Evolutionary conservation across 2,113 vertebrate genomes (phyloP).

Genomic region (Gobius niger): DNA sequence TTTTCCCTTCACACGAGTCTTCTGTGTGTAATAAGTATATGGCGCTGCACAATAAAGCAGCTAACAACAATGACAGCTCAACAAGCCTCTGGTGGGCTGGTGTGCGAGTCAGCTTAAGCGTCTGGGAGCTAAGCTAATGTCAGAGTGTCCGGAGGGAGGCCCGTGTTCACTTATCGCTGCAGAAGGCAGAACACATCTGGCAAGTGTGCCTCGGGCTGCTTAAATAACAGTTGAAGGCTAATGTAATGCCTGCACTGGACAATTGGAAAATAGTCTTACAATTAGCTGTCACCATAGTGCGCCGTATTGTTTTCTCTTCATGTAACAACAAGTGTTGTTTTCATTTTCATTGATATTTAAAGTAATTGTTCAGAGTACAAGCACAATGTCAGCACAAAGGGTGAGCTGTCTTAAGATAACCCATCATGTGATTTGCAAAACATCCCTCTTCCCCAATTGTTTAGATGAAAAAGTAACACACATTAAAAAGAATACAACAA

Average conservation of each 20-base stretch:
- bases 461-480: too few species aligned
- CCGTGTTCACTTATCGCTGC: conserved; percentile 44
- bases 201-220: conserved; percentile 15
- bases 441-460: too few species aligned
- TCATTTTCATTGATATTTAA: neutral
- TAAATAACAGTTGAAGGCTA: conserved; percentile 15
- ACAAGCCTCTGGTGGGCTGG: conserved; percentile 31
- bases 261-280: neutral
- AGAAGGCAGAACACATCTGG: conserved; percentile 39
- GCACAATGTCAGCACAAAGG: neutral
- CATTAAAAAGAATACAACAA: too few species aligned
- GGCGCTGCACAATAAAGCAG: conserved; percentile 12
- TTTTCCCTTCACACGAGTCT: neutral
- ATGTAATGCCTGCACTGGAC: conserved; percentile 5
- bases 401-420: too few species aligned
- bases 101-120: conserved; percentile 48
- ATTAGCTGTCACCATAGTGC: neutral
- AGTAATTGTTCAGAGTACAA: neutral
- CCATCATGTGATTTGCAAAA: too few species aligned
- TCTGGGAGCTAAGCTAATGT: conserved; percentile 50
- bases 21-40: conserved; percentile 30
- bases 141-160: conserved; percentile 39
- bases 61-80: conserved; percentile 28
- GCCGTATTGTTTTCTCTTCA: neutral
- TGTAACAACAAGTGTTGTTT: neutral